Base-by-base conservation (phyloP, 2,888 invertebrate genomes). In the Barypeithes pellucidus region DNA sequence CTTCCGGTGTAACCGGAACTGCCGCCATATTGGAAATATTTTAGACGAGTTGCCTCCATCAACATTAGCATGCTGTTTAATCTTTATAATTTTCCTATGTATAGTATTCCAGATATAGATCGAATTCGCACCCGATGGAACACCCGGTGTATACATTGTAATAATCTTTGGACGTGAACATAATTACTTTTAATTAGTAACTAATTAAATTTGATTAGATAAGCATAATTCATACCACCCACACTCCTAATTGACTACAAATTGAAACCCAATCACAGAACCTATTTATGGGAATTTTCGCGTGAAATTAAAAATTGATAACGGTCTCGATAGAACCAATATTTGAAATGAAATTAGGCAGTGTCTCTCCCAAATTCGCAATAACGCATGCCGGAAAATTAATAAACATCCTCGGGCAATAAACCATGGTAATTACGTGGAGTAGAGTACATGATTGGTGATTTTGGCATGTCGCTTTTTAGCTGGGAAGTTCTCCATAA, bases 301-400 rank as follows among this genome's bases (percentile, higher is more conserved):
- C 9, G 0, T 22, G 0, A 54, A 54, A 54, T 54, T 54, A 33
- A 54, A 54, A 54, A 54, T 1, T 33, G 16, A 54, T 33, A 14
- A 29, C 54, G 33, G 1, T 4, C 16, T 33, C 54, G 16, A 14
- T 33, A 14, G 14, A 54, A 8, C 14, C 54, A 9, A 54, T 63
- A 52, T 41, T 52, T 18, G 47, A 63, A 63, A 63, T 63, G 52
- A 52, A 65, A 65, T 65, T 65, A 65, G 65, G 12, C 22, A 39
- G 65, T 65, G 65, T 41, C 52, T 52, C 65, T n/a, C n/a, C n/a
- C 22, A 0, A 65, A 36, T 52, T 39, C 52, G 65, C 22, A 18
- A 63, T 47, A 47, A 20, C 63, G 52, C 18, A 24, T 22, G 22
- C 65, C 65, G 65, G 65, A 65, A 65, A 65, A 65, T 65, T 65